These are phyloP conservation scores for human (Homo sapiens) DNA, from an alignment of 2,113 vertebrate species.

Conservation along the genomic window GRCh38 chr12:93728501-93729000, in stretches of 20 bases:
- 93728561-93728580: slow-evolving; percentile 18
- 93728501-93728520: not conserved
- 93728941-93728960: not conserved
- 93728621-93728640: slow-evolving; percentile 27
- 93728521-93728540: slow-evolving; percentile 34
- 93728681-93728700: not conserved
- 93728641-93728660: not conserved
- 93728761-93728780: not conserved
- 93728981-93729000: not conserved
- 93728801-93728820: not conserved
- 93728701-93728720: slow-evolving; percentile 8
- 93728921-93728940: not conserved
- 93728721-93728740: not conserved
- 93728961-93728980: not conserved
- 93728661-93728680: slow-evolving; percentile 11
- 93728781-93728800: not conserved
- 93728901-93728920: not conserved
- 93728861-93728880: slow-evolving; percentile 24
- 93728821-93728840: slow-evolving; percentile 22
- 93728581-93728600: not conserved
- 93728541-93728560: slow-evolving; percentile 32
- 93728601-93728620: slow-evolving; percentile 13
- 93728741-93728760: slow-evolving; percentile 22
- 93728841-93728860: slow-evolving; percentile 9
- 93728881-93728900: slow-evolving; percentile 13